Conservation (phyloP, 2,797 vertebrate species). For the Buceros bicornis region DNA sequence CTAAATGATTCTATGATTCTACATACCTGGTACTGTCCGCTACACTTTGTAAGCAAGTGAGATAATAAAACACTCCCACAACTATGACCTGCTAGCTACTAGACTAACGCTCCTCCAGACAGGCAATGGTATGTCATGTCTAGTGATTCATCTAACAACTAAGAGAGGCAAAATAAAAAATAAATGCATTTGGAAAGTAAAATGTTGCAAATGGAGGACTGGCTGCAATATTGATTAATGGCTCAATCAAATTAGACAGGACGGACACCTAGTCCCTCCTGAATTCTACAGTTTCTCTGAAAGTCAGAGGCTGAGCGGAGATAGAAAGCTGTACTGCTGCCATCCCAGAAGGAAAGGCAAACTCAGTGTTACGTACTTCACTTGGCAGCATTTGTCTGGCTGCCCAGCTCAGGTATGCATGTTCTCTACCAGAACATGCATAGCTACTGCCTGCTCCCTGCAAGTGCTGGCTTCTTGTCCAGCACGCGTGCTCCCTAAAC, state of each 20-base stretch:
- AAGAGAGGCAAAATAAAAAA: not conserved
- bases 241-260: not conserved
- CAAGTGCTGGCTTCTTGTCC: not conserved
- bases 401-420: not conserved
- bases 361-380: accelerated
- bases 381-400: not conserved
- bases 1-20: no score
- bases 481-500: not conserved
- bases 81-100: not conserved
- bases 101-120: not conserved
- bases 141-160: not conserved
- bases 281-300: not conserved
- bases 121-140: not conserved
- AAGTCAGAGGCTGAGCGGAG: not conserved
- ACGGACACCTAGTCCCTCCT: not conserved
- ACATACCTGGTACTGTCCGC: not conserved
- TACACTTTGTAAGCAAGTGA: not conserved
- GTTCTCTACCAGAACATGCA: not conserved
- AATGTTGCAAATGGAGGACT: not conserved
- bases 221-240: not conserved
- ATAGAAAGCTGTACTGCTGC: not conserved
- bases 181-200: not conserved
- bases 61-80: not conserved
- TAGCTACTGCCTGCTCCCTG: not conserved
- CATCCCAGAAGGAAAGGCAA: not conserved